phyloP scores from a whole-genome alignment of 2,888 invertebrate species.

The Pachydiplax longipennis region DNA sequence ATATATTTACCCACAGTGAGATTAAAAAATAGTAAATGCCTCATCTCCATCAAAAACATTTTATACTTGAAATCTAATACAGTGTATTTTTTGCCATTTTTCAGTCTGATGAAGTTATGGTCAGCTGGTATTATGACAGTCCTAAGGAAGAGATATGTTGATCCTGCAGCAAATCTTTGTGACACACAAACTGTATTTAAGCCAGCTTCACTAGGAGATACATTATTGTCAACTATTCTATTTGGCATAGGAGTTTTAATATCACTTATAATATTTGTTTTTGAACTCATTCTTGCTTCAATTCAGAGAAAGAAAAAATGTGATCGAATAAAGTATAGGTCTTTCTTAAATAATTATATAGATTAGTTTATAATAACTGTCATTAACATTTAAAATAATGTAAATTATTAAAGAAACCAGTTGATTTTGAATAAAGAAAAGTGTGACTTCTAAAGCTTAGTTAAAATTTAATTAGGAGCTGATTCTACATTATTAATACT shows the following conservation, averaged over 20 bases:
- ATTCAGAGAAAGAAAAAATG: neutral
- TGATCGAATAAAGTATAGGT: neutral
- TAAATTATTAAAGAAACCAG: too few relatives aligned
- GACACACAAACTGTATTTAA: neutral
- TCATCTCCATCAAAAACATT: too few relatives aligned
- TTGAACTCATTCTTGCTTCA: neutral
- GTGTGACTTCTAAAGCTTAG: too few relatives aligned
- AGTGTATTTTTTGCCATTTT: neutral
- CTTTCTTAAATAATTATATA: neutral
- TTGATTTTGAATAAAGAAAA: too few relatives aligned
- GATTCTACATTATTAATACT: too few relatives aligned
- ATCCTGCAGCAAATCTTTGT: neutral
- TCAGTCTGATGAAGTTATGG: slow-evolving; percentile 17
- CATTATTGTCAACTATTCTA: neutral
- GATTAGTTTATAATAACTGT: neutral
- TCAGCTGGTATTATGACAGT: neutral
- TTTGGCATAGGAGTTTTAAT: neutral
- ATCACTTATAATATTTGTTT: neutral
- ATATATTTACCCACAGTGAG: too few relatives aligned
- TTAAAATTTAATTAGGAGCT: too few relatives aligned
- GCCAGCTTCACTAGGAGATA: slow-evolving; percentile 17
- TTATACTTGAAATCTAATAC: neutral
- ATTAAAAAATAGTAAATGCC: too few relatives aligned
- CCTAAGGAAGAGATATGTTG: neutral
- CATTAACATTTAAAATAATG: too few relatives aligned